Base-by-base conservation (phyloP, 2,888 invertebrate genomes). In the Dusona sp. region DNA sequence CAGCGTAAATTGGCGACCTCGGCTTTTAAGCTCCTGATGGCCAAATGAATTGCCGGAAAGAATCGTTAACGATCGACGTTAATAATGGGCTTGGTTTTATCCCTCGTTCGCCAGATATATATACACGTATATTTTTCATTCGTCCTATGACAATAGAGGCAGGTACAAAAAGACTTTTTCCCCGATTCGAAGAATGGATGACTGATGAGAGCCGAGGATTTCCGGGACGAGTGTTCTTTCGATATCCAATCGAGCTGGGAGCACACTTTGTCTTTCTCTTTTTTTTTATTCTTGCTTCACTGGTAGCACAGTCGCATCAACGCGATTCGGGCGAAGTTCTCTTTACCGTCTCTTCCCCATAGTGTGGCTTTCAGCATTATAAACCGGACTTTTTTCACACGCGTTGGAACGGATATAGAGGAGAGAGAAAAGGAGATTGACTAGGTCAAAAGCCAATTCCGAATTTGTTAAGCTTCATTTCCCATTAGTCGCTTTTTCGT, bases 181-280 rank as follows among this genome's bases (percentile, higher is more conserved):
- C 45, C 6, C 29, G 61, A 79, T 36, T 42, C 42, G 65, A 83
- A 83, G 82, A 85, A 85, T 79, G 70, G 83, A 83, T 83, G 85
- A 85, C 83, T 85, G 85, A 85, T 85, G 82, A 85, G 82, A 82
- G 79, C 64, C 25, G 65, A 65, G 82, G 77, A 79, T 79, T 75
- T 79, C 85, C 79, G 74, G 82, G 73, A 70, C 79, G 82, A 85
- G 85, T 82, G 85, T 79, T 74, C 83, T 85, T 75, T 85, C 85
- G 85, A 85, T 83, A 83, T 79, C 85, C 82, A 82, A 85, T 85
- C 82, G 82, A 83, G 79, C 64, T 22, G 48, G 73, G 42, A 22
- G 42, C 79, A 57, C 29, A 57, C 29, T 22, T 16, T 8, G n/a
- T 51, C 36, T 51, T 38, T 65, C 77, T 33, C 65, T 25, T 22